Percentiles rank a stretch among this genome's conserved stretches.
Conservation (phyloP, 2,888 invertebrate species). For the Syrista parreyssii region DNA sequence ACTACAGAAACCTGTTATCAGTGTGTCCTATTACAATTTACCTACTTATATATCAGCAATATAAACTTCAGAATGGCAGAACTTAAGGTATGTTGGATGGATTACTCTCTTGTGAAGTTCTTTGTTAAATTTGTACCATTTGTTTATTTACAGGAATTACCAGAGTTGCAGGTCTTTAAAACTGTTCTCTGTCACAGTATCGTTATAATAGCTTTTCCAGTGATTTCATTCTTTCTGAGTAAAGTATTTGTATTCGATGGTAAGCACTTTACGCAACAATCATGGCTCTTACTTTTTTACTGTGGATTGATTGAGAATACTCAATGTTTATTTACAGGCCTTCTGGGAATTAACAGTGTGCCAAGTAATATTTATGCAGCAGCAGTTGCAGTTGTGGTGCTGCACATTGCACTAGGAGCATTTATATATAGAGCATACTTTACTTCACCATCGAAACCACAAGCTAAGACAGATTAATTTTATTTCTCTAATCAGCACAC, state of each 20-base stretch:
- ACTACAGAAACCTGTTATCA: not conserved
- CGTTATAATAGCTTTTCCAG: constrained; percentile 81
- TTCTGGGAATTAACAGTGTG: constrained; percentile 68
- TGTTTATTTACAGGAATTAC: constrained; percentile 70
- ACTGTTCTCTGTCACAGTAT: constrained; percentile 82
- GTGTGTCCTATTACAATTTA: not conserved
- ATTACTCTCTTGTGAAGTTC: not conserved
- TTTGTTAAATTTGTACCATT: not conserved
- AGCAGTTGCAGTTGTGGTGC: constrained; percentile 77
- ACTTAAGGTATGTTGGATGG: not conserved
- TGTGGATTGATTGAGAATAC: not conserved
- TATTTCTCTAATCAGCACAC: not conserved
- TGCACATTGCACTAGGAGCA: constrained; percentile 81
- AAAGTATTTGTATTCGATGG: constrained; percentile 80
- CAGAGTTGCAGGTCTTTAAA: constrained; percentile 79
- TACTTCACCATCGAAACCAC: constrained; percentile 53
- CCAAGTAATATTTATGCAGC: constrained; percentile 84
- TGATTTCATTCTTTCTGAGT: constrained; percentile 78
- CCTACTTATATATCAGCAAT: not conserved
- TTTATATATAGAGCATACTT: constrained; percentile 85
- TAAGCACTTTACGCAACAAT: constrained; percentile 64
- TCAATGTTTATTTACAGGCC: constrained; percentile 60
- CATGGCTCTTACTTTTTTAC: not conserved
- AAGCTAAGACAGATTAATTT: constrained; percentile 50
- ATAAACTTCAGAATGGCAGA: not conserved